Base-by-base conservation (phyloP, 1,140 invertebrate genomes). In the Orchesella cincta region DNA sequence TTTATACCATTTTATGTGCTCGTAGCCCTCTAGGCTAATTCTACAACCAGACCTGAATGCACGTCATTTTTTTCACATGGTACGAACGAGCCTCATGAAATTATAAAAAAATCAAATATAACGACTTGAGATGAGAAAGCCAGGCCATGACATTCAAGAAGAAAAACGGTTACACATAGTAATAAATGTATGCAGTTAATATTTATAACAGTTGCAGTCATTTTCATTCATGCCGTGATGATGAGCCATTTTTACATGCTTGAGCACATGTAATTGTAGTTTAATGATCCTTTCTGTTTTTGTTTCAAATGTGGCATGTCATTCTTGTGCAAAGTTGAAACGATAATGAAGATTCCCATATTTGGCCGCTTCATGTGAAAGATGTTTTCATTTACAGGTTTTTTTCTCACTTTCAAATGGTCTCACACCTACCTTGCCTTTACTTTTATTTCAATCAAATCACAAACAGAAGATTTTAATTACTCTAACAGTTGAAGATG, bases 141-240 rank as follows among this genome's bases (percentile, higher is more conserved):
- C 52, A 57, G 52, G 52, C 52, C 52, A 23, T 57, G 52, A 57
- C 52, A 57, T 57, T 57, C 52, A 57, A 57, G n/a, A 57, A 57
- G 52, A 57, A n/a, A 3, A 26, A 23, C 23, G 23, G 23, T 57
- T 14, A 57, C 23, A 14, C 3, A 12, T 14, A n/a, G 39, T 57
- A n/a, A n/a, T 14, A 23, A 46, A 46, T 46, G 52, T 14, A 57
- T 26, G 23, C 12, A 26, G 52, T 57, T 8, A 20, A 46, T 8
- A 8, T 8, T 46, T 46, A 46, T 46, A 8, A 46, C 8, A 12
- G 8, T 20, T 46, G 8, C 8, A 46, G 8, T 46, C 39, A 46
- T 20, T 12, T 46, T 46, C 8, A 46, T 46, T 8, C 8, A 46
- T 20, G 39, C 39, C 39, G 39, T 20, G 8, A 20, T 20, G 8